phyloP scores from a whole-genome alignment of 2,113 vertebrate species.

The Rhea pennata region DNA sequence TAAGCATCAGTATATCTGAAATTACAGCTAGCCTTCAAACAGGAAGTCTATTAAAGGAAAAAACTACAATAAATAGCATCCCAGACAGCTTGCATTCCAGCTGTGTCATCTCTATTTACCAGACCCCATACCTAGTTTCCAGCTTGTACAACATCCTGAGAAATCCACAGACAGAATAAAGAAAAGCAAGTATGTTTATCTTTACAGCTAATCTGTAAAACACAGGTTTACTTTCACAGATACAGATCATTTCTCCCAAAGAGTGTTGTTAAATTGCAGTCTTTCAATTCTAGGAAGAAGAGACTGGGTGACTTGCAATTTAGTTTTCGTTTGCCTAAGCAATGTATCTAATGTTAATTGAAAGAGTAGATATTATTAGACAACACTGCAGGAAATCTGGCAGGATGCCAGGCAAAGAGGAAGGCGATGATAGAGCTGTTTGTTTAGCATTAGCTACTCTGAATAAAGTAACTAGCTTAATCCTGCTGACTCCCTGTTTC shows the following conservation, averaged over 20 bases:
- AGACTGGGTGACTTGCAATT: neutral
- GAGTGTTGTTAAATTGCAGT: neutral
- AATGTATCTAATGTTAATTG: neutral
- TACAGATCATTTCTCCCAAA: neutral
- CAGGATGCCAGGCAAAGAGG: neutral
- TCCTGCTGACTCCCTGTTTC: neutral
- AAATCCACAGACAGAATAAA: neutral
- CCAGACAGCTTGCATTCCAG: neutral
- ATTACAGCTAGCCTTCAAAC: neutral
- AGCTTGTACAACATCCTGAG: neutral
- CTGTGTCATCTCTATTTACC: neutral
- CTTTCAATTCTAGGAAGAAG: neutral
- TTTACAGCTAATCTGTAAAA: neutral
- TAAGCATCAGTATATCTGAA: neutral
- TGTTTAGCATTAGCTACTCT: neutral
- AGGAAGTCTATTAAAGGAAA: neutral
- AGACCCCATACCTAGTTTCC: neutral
- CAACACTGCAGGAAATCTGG: neutral
- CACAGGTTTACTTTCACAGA: neutral
- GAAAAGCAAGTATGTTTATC: neutral
- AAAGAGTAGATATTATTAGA: neutral
- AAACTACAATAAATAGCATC: neutral
- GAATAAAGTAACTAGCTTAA: neutral
- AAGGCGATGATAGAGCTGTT: neutral
- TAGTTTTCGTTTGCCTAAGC: neutral